Base-by-base conservation (phyloP, 2,888 invertebrate genomes). In the Ophioninae sp. region DNA sequence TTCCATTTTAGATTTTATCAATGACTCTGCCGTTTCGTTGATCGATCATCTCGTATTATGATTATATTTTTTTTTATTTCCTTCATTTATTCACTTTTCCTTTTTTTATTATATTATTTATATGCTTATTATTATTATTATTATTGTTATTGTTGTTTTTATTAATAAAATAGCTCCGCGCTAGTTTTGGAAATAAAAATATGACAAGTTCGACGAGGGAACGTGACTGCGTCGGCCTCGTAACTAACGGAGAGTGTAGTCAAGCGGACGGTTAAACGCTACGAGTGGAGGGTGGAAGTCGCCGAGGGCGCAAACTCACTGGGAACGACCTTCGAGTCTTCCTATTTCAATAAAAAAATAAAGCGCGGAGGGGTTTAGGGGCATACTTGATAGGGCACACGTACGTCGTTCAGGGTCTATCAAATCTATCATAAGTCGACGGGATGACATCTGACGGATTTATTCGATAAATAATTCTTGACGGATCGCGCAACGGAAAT, bases 241-340 rank as follows among this genome's bases (percentile, higher is more conserved):
- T 57, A 62, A 70, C 62, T 13, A 56, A 65, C 44, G 41, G 20
- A 67, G 37, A 21, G 23, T 30, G 20, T 50, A 77, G 50, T 39
- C 50, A 74, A 30, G 21, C 20, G 68, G 13, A 39, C 21, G 37
- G 68, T 67, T 20, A 0, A 23, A 50, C 10, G 57, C 56, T 20
- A 30, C 30, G 30, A 50, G 20, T 50, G 21, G 64, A 74, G 82
- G 75, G 77, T 69, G 73, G 59, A 64, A 78, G 30, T 30, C 23
- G 23, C 30, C 62, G 80, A 83, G 76, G 81, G 83, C 81, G 83
- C 83, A 83, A 74, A 61, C 81, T 65, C 70, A 6, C 10, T 21
- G 70, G 20, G 56, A 37, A 37, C 56, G 57, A 57, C 57, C 70
- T 70, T 70, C 57, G 56, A 57, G 37, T 10, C n/a, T 70, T 17